Evolutionary conservation across 2,797 vertebrate genomes (phyloP), one percentile per base, ranked within the genome.

Genomic region (Tamandua tetradactyla): DNA sequence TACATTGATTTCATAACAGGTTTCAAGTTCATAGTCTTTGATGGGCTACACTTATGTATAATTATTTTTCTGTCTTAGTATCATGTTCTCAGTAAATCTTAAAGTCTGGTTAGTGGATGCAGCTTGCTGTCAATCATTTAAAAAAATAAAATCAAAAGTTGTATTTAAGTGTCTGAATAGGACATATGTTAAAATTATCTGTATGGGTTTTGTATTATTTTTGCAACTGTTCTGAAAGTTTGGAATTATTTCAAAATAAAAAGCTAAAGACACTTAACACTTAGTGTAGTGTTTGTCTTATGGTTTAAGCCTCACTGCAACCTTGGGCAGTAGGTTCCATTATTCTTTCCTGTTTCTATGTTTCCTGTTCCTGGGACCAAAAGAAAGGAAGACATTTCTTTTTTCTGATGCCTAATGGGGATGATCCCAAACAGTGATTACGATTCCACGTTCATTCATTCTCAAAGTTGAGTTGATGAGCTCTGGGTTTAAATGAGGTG

Each of bases 1-100:
- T 87, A 68, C 23, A 20, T 13, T 72, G 49, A 95, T 94, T 94
- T 85, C 32, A 74, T 64, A 95, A 78, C 35, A 78, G 14, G 47
- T 32, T 32, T 91, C 87, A 66, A 37, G 44, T 89, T 83, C 44
- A 88, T 20, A 57, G 0, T 55, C 25, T 88, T 91, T 62, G 13
- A 64, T 71, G 89, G 81, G 22, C 30, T 76, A 18, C 27, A 40
- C 40, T 91, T 75, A 69, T 47, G 13, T 72, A 35, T 40, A 52
- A 57, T 86, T 84, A 37, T 69, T 49, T 87, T 66, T 75, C 32
- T 87, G 44, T 79, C 30, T 92, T 78, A 13, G n/a, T 42, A 17
- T 83, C 20, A 49, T 71, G 42, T 8, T 86, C 35, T 88, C 1
- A 40, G 66, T 6, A 79, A 90, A 90, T 78, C 52, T 92, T 92